Evolutionary conservation across 2,797 vertebrate species (phyloP).

Genomic region (Synanceia verrucosa): DNA sequence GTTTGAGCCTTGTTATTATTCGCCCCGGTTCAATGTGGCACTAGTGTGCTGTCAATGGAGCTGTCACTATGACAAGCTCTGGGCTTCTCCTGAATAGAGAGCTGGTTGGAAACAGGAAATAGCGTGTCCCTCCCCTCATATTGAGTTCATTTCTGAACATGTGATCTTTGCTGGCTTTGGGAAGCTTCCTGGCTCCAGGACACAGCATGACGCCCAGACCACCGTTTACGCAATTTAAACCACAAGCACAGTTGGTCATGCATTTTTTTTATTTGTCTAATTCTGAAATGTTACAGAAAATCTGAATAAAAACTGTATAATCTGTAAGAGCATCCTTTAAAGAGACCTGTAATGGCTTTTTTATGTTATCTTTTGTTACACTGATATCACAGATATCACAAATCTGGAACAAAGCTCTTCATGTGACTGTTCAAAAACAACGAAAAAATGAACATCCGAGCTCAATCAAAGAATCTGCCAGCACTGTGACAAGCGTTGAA

Average conservation of each 20-base stretch:
- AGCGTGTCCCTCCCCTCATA: background rate
- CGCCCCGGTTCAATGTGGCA: constrained; percentile 59
- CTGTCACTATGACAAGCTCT: constrained; percentile 53
- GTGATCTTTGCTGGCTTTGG: constrained; percentile 46
- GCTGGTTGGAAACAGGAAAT: constrained; percentile 64
- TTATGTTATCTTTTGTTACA: background rate
- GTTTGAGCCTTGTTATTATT: constrained; percentile 58
- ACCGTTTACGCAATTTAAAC: constrained; percentile 44
- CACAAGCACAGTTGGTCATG: constrained; percentile 16
- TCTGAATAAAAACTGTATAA: background rate
- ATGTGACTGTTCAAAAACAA: constrained; percentile 21
- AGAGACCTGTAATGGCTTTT: background rate
- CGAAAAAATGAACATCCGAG: constrained; percentile 20
- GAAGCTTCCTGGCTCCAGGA: constrained; percentile 58
- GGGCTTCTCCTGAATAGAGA: constrained; percentile 37
- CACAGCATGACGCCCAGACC: constrained; percentile 50
- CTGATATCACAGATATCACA: background rate
- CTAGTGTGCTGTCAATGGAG: constrained; percentile 60
- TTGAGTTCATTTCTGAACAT: constrained; percentile 44
- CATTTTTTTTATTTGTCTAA: background rate
- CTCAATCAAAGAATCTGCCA: constrained; percentile 35
- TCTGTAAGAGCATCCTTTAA: background rate
- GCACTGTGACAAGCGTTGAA: constrained; percentile 33
- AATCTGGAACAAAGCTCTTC: constrained; percentile 9
- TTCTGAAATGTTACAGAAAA: constrained; percentile 2